Conservation (phyloP, 2,888 invertebrate genomes). For the Zaprionus obscuricornis region DNA sequence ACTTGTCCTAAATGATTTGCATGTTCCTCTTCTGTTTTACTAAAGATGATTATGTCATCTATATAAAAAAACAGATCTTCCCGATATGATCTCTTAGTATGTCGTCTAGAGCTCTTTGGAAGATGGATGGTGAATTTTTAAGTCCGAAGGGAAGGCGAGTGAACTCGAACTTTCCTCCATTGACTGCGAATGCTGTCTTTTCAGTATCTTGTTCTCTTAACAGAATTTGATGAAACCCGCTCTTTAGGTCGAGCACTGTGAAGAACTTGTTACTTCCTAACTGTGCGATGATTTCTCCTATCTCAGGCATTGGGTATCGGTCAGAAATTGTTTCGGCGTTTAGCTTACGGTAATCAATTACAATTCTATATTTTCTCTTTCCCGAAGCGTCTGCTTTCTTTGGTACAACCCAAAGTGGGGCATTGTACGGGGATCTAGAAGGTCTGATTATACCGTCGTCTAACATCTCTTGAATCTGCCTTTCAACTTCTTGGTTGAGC, state of each 20-base stretch:
- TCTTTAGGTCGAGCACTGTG: background rate
- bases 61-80: background rate
- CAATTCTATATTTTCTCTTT: background rate
- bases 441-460: constrained; percentile 11
- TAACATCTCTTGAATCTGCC: background rate
- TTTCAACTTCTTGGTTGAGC: background rate
- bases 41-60: background rate
- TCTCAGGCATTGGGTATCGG: background rate
- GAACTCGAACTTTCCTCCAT: background rate
- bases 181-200: background rate
- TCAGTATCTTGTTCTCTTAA: too few relatives aligned
- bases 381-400: constrained; percentile 10
- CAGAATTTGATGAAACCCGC: background rate
- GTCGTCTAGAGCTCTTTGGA: too few relatives aligned
- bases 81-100: too few relatives aligned
- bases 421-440: constrained; percentile 21
- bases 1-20: background rate
- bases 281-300: background rate
- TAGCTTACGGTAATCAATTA: background rate
- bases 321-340: constrained; percentile 1
- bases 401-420: constrained; percentile 19
- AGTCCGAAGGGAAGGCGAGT: too few relatives aligned
- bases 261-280: background rate
- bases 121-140: too few relatives aligned
- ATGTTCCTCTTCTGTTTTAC: background rate